Conservation (phyloP, 2,888 invertebrate genomes). For the Galerucella nymphaeae region DNA sequence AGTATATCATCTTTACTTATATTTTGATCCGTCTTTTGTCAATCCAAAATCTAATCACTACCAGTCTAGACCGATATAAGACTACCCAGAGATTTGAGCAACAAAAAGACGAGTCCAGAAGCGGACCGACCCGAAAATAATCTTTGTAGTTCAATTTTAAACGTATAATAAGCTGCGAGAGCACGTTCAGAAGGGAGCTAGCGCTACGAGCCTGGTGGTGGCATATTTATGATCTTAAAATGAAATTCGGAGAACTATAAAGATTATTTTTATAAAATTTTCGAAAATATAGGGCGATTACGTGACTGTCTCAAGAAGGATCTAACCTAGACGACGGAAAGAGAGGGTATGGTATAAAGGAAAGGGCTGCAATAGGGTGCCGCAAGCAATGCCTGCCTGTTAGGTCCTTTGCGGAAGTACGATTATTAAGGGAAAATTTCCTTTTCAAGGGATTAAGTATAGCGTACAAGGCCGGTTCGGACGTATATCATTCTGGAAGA, state of each 20-base stretch:
- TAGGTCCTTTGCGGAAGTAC: slow-evolving; percentile 30
- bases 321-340: slow-evolving; percentile 1
- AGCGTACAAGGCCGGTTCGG: slow-evolving; percentile 33
- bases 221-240: too few relatives aligned
- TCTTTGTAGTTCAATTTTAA: too few relatives aligned
- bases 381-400: slow-evolving; percentile 12
- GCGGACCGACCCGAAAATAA: neutral
- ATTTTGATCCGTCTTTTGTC: slow-evolving; percentile 24
- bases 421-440: slow-evolving; percentile 35
- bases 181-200: too few relatives aligned
- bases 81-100: neutral
- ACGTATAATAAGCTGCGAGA: too few relatives aligned
- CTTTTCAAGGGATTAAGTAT: slow-evolving; percentile 43
- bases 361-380: slow-evolving; percentile 14
- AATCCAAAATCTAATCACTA: slow-evolving; percentile 26
- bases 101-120: neutral
- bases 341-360: slow-evolving; percentile 6
- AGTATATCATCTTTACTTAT: slow-evolving; percentile 1
- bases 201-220: too few relatives aligned
- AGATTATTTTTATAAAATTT: too few relatives aligned
- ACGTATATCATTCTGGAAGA: slow-evolving; percentile 22
- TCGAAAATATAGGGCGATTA: neutral
- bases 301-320: slow-evolving; percentile 8
- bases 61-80: slow-evolving; percentile 23
- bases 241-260: too few relatives aligned